Evolutionary conservation across 2,888 invertebrate genomes (phyloP).

Genomic region (Nymphalis c-album): DNA sequence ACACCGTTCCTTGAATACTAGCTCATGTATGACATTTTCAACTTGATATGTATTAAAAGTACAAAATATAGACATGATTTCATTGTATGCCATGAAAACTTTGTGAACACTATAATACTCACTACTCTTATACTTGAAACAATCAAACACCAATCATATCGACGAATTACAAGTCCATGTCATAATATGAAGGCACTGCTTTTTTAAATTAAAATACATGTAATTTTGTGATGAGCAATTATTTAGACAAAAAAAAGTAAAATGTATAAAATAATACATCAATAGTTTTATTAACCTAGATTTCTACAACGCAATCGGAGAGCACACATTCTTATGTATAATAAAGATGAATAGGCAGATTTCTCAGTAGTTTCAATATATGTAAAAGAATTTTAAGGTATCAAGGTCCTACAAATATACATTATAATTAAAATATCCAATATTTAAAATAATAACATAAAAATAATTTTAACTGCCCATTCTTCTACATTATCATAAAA

Average conservation of each 20-base stretch:
- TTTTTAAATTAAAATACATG: constrained; percentile 51
- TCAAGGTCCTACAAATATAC: constrained; percentile 28
- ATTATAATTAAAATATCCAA: constrained; percentile 17
- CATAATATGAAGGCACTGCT: constrained; percentile 73
- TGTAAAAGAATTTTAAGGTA: constrained; percentile 4
- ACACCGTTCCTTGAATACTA: constrained; percentile 26
- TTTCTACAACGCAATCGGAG: constrained; percentile 37
- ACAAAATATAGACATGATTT: constrained; percentile 39
- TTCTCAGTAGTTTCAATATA: constrained; percentile 3
- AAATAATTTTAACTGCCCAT: constrained; percentile 35
- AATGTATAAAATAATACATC: constrained; percentile 16
- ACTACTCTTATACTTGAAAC: constrained; percentile 20
- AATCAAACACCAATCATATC: constrained; percentile 36
- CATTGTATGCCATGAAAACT: constrained; percentile 16
- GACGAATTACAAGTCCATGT: constrained; percentile 52
- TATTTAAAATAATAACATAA: constrained; percentile 25
- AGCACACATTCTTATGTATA: constrained; percentile 40
- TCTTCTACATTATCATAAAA: constrained; percentile 43
- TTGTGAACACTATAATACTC: constrained; percentile 21
- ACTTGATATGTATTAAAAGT: constrained; percentile 47
- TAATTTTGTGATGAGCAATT: constrained; percentile 49
- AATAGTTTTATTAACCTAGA: constrained; percentile 18
- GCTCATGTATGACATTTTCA: constrained; percentile 27
- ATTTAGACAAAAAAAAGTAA: constrained; percentile 34
- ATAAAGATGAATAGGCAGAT: constrained; percentile 38